phyloP scores from a whole-genome alignment of 1,140 invertebrate genomes.

The Rhopalosiphum maidis region DNA sequence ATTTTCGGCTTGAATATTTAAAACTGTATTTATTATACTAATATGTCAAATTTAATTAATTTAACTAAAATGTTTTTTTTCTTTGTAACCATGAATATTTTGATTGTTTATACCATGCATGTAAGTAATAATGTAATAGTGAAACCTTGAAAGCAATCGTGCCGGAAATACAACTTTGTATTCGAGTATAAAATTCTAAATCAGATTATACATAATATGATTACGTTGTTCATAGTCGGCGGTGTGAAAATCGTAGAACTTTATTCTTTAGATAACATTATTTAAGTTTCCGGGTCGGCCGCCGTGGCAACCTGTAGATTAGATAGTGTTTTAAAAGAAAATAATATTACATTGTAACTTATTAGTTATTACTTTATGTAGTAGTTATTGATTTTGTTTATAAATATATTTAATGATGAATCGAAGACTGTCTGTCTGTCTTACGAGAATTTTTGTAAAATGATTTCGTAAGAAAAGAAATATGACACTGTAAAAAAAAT shows the following conservation, averaged over 20 bases:
- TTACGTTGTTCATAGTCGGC: constrained; percentile 19
- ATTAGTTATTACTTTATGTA: not conserved
- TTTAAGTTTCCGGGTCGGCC: constrained; percentile 23
- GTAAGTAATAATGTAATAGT: constrained; percentile 5
- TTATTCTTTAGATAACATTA: constrained; percentile 28
- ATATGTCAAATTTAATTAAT: not conserved
- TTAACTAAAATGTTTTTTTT: not conserved
- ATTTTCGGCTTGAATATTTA: not conserved
- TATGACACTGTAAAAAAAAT: not conserved
- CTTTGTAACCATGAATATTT: not conserved
- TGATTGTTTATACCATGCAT: not conserved
- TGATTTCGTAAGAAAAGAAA: not conserved
- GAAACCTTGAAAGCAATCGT: constrained; percentile 33
- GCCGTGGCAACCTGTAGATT: not conserved
- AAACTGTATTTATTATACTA: not conserved
- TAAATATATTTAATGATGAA: not conserved
- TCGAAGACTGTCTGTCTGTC: not conserved
- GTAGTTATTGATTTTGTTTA: not conserved
- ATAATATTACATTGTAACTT: not conserved
- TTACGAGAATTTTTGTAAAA: not conserved
- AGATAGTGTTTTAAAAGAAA: not conserved
- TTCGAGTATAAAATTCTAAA: constrained; percentile 14
- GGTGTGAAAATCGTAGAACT: not conserved
- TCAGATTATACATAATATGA: constrained; percentile 23
- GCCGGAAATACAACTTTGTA: constrained; percentile 5